Base-by-base conservation (phyloP, 2,113 vertebrate species). In the Noturus placidus region DNA sequence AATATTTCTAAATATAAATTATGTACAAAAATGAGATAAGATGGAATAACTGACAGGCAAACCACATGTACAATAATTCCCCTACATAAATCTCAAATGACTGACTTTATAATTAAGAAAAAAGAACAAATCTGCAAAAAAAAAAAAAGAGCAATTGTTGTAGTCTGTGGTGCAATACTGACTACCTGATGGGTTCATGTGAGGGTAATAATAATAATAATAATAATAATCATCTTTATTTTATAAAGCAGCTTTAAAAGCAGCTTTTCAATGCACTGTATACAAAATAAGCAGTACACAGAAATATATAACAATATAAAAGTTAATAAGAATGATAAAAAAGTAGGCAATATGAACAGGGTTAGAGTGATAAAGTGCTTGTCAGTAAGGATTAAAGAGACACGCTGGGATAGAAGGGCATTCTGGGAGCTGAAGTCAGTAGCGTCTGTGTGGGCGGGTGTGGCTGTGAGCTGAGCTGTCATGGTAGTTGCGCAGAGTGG, bases 371-470 rank as follows among this genome's bases (percentile, higher is more conserved):
- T 82, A 42, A 91, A 92, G 88, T 50, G 84, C 57, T 85, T 67
- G 11, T 63, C 56, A 65, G 7, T 10, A 65, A 76, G 33, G 82
- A 76, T 63, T 61, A 54, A 84, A 89, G 72, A 59, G 69, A 38
- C 38, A 67, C 3, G 80, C 2, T 35, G 15, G 81, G 61, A 59
- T 70, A 91, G 79, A 85, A 42, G n/a, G 57, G 83, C 54, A 85
- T 87, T 42, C 52, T 87, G 76, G 79, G 74, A 78, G 87, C 78
- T 86, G 38, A 83, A 27, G 46, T 96, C 92, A 95, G 74, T 91
- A 92, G 91, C 91, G 95, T 91, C 92, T 95, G 85, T 93, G 92
- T 54, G 91, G 27, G 57, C 70, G 91, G 86, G 85, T 20, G 82
- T 11, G 89, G 72, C 84, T 86, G 85, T 93, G 90, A 82, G 92